Base-by-base conservation (phyloP, 2,888 invertebrate species). In the Standfussiana lucernea region DNA sequence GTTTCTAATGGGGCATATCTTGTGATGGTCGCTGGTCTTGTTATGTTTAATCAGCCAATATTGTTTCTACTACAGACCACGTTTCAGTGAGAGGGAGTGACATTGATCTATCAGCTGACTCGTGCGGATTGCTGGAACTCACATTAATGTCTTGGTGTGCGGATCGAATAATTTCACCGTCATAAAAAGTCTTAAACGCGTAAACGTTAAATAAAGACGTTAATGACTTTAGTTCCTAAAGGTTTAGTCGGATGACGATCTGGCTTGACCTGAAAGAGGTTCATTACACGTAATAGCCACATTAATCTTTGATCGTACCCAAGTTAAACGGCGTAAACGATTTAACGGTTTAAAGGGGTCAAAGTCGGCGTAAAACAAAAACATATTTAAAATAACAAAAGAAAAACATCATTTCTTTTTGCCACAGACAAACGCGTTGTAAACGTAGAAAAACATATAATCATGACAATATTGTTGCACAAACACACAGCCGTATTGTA, bases 391-490 rank as follows among this genome's bases (percentile, higher is more conserved):
- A 47, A 64, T 35, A 77, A 76, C 62, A 73, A 68, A 70, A 56
- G 56, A 82, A 61, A 75, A 80, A 74, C 61, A 74, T 69, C 59
- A 76, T 74, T 79, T 64, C 59, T 77, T 74, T 79, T 64, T 69
- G 61, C 45, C 53, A 67, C 24, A 47, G 35, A 53, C 50, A 75
- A 62, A 70, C 47, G 47, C n/a, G 72, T 72, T 56, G 37, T 50
- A 42, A 74, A 65, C 42, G 18, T 45, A 74, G 40, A 78, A 80
- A 80, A 66, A 76, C 50, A 73, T 47, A 80, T 77, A 86, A 80
- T 68, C 67, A 85, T 88, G 81, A 87, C 80, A 85, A 87, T 85
- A 72, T 81, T 79, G 74, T 67, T 77, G 85, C 82, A 83, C 83
- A 87, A 88, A 85, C 70, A 81, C 72, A 88, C 71, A 78, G 61